Percentiles rank a stretch among this genome's conserved stretches.
Evolutionary conservation across 2,113 vertebrate species (phyloP).

Genomic region (Halcyon malimbica): DNA sequence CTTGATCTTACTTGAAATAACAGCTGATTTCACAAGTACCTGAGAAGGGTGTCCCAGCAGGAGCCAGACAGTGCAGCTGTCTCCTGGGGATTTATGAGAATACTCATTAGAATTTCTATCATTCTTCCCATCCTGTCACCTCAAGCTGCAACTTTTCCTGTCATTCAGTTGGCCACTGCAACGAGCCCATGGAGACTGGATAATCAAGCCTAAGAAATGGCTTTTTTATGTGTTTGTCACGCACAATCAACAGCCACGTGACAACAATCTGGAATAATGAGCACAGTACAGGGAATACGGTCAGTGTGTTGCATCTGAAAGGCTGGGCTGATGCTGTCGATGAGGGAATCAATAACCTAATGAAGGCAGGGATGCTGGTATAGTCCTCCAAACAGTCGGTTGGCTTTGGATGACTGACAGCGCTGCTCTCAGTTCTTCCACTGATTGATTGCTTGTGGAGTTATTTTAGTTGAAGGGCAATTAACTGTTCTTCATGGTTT

Average conservation of each 20-base stretch:
- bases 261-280: background rate
- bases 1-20: background rate
- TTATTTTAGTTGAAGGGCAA: conserved; percentile 16
- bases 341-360: background rate
- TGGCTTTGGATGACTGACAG: background rate
- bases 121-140: background rate
- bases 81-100: conserved; percentile 12
- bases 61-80: conserved; percentile 9
- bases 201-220: background rate
- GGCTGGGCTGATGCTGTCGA: background rate
- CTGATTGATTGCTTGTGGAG: background rate
- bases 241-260: background rate
- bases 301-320: background rate
- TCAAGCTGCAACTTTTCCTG: background rate
- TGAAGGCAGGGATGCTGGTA: background rate
- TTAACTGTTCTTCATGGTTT: conserved; percentile 2
- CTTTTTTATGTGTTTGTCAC: background rate
- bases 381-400: background rate
- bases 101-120: conserved; percentile 12
- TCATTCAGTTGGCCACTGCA: background rate
- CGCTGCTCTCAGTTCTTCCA: background rate
- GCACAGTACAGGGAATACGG: background rate
- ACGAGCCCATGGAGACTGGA: background rate
- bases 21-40: conserved; percentile 25
- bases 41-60: background rate